Evolutionary conservation across 1,140 invertebrate species (phyloP), one percentile per base, ranked within the genome.

Genomic region (Neodiprion lecontei): DNA sequence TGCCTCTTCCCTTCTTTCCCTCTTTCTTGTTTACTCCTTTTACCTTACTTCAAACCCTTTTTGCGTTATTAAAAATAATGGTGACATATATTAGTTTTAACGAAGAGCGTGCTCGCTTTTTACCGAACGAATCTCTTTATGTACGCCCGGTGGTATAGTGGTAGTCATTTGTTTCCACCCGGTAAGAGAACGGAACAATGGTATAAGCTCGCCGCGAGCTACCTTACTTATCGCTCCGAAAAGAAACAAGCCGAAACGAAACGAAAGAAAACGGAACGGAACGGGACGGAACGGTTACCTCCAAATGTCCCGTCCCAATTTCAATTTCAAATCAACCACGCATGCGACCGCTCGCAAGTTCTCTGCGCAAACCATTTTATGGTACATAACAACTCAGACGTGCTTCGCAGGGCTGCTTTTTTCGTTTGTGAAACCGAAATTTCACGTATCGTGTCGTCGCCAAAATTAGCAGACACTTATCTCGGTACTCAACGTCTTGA

Each of bases 71-170:
- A 84, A 84, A 84, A 83, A 84, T 83, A 84, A 84, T 83, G 82
- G 78, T 83, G 81, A 83, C 81, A 84, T 84, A 84, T 79, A 83
- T 84, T 83, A 83, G 81, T 83, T 83, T 83, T 83, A 83, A 83
- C 82, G 82, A 83, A 83, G 81, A 78, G 23, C 17, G 73, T 75
- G 69, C 66, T 82, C 81, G 79, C 77, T 73, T 40, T 40, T 40
- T 40, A 14, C n/a, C n/a, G 11, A 12, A 61, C 2, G n/a, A 12
- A 17, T 78, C 78, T 78, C 77, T 81, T 80, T 82, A 40, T 40
- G 81, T 82, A 74, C 78, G 77, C 74, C 72, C 74, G 75, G n/a
- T 12, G 53, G 53, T 61, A 61, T 61, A 61, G 28, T 17, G n/a
- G 53, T 61, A 61, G 78, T 83, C 81, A 83, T 83, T 83, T 82